A percentile compares a stretch with the other conserved stretches of the same genome.
Evolutionary conservation across 1,140 invertebrate genomes (phyloP).

Genomic region (Metaphire vulgaris): DNA sequence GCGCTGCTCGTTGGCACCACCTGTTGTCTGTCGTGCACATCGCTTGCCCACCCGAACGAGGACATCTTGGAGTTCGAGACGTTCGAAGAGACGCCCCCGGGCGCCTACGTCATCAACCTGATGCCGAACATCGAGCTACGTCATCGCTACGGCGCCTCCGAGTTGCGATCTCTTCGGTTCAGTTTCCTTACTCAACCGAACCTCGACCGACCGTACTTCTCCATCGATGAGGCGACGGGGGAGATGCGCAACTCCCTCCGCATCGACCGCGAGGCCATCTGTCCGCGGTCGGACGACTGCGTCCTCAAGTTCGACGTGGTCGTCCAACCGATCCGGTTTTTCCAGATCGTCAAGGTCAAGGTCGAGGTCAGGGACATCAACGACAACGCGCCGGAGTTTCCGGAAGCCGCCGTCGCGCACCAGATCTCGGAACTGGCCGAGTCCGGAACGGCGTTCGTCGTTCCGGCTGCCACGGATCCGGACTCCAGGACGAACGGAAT

Average conservation of each 20-base stretch:
- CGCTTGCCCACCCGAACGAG: background rate
- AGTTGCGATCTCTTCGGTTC: constrained; percentile 10
- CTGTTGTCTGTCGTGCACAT: background rate
- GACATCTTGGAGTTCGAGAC: constrained; percentile 3
- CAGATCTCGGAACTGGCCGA: constrained; percentile 51
- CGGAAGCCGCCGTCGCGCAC: constrained; percentile 32
- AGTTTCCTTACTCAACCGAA: constrained; percentile 21
- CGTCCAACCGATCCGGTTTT: constrained; percentile 22
- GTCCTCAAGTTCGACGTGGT: constrained; percentile 21
- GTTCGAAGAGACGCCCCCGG: constrained; percentile 15
- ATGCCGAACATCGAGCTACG: background rate
- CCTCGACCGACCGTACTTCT: constrained; percentile 20
- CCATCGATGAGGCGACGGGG: constrained; percentile 25
- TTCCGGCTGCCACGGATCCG: constrained; percentile 25
- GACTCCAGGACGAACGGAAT: constrained; percentile 18
- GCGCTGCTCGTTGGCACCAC: background rate
- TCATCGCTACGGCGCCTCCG: background rate
- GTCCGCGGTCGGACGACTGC: constrained; percentile 19
- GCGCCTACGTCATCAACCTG: constrained; percentile 20
- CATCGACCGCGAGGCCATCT: constrained; percentile 27
- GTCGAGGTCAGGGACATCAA: constrained; percentile 66
- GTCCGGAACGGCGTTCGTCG: constrained; percentile 59
- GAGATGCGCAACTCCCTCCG: constrained; percentile 20
- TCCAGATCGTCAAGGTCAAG: constrained; percentile 41
- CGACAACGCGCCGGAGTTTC: constrained; percentile 83